phyloP scores from a whole-genome alignment of 2,888 invertebrate genomes.

The Cryptus armator region DNA sequence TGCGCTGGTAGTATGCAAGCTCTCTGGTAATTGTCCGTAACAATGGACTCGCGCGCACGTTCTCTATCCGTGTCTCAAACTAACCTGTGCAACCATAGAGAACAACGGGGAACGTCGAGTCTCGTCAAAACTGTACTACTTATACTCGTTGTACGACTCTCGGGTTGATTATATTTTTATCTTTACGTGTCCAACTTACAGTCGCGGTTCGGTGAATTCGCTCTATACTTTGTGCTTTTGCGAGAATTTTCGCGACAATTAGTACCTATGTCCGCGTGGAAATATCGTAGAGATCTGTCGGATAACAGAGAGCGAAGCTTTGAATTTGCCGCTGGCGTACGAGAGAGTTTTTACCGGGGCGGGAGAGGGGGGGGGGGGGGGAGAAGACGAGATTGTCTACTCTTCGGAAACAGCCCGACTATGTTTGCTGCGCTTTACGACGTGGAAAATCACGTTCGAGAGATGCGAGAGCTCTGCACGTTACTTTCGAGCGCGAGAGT shows the following conservation, averaged over 20 bases:
- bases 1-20: neutral
- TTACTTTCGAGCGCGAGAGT: conserved; percentile 66
- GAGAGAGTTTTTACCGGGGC: conserved; percentile 21
- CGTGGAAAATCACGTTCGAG: conserved; percentile 27
- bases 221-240: conserved; percentile 14
- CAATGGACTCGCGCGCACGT: conserved; percentile 21
- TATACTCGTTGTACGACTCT: neutral
- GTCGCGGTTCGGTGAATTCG: conserved; percentile 19
- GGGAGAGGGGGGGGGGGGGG: neutral
- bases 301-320: neutral
- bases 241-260: conserved; percentile 21
- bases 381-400: conserved; percentile 36
- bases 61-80: neutral
- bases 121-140: conserved; percentile 7
- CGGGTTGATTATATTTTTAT: conserved; percentile 10
- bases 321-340: conserved; percentile 5
- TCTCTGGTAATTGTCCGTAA: conserved; percentile 52
- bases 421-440: conserved; percentile 20
- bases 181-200: neutral
- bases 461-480: conserved; percentile 5
- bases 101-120: neutral
- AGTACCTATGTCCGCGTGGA: conserved; percentile 8
- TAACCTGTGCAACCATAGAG: conserved; percentile 17
- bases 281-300: conserved; percentile 16
- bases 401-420: neutral